phyloP scores from a whole-genome alignment of 1,140 invertebrate genomes.

The Druon quercuslanigerum region DNA sequence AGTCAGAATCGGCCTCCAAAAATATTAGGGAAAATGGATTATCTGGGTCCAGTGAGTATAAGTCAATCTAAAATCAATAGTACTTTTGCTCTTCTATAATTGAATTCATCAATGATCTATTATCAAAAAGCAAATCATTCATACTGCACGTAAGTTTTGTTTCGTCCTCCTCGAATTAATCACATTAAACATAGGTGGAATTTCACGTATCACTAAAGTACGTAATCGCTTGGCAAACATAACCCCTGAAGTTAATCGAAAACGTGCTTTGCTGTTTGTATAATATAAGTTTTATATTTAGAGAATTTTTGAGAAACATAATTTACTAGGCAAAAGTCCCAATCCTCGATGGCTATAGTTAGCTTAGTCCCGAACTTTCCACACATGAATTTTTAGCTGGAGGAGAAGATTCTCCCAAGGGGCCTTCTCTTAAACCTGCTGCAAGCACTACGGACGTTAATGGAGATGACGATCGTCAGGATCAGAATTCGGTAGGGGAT shows the following conservation, averaged over 20 bases:
- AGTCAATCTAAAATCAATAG: conserved; percentile 28
- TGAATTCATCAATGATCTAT: too few species aligned
- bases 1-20: conserved; percentile 45
- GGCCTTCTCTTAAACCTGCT: conserved; percentile 61
- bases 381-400: conserved; percentile 65
- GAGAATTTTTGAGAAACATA: background rate
- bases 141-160: conserved; percentile 14
- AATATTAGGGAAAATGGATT: conserved; percentile 70
- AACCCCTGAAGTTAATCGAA: background rate
- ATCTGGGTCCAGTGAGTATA: conserved; percentile 67
- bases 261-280: conserved; percentile 24
- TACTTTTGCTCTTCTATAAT: too few species aligned
- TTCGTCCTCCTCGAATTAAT: conserved; percentile 1
- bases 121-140: background rate
- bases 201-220: background rate
- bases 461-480: conserved; percentile 77
- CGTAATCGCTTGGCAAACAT: conserved; percentile 10
- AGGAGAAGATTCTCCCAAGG: conserved; percentile 67
- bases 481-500: conserved; percentile 85
- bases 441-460: conserved; percentile 70
- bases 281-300: background rate
- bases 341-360: background rate
- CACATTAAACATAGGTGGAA: background rate
- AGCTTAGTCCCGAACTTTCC: conserved; percentile 54
- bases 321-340: background rate